phyloP scores from a whole-genome alignment of 2,888 invertebrate genomes.

The Apodemia zela region DNA sequence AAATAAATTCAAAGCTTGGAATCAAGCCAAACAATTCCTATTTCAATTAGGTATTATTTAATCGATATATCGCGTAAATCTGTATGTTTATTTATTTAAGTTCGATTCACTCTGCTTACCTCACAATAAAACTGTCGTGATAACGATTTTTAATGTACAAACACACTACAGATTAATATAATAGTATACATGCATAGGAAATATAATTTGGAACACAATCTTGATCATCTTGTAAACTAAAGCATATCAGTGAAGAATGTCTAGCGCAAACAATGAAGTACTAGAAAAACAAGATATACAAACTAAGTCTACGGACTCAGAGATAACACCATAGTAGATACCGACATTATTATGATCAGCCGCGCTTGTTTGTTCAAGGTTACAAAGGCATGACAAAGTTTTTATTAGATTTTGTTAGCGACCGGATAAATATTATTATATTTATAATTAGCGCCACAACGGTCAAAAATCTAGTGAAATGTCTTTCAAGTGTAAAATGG shows the following conservation, averaged over 20 bases:
- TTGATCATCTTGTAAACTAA: constrained; percentile 1
- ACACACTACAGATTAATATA: too few species aligned
- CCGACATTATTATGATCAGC: not conserved
- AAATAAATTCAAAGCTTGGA: not conserved
- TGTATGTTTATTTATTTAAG: too few species aligned
- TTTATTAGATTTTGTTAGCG: too few species aligned
- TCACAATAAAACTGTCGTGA: too few species aligned
- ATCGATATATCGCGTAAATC: not conserved
- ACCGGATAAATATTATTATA: too few species aligned
- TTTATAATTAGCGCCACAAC: too few species aligned
- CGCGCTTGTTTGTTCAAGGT: not conserved
- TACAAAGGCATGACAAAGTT: not conserved
- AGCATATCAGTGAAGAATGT: constrained; percentile 60
- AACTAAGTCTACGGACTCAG: constrained; percentile 1
- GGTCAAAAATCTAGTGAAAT: too few species aligned
- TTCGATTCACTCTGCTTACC: too few species aligned
- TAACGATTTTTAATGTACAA: too few species aligned
- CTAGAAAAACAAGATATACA: constrained; percentile 51
- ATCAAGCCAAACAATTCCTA: not conserved
- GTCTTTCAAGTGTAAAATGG: too few species aligned
- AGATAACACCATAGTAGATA: not conserved
- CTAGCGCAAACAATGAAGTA: constrained; percentile 57
- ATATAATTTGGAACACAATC: constrained; percentile 9
- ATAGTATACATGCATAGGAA: too few species aligned
- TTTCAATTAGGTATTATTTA: not conserved